Evolutionary conservation across 2,797 vertebrate species (phyloP).

Genomic region (Bryconaethiops microstoma): DNA sequence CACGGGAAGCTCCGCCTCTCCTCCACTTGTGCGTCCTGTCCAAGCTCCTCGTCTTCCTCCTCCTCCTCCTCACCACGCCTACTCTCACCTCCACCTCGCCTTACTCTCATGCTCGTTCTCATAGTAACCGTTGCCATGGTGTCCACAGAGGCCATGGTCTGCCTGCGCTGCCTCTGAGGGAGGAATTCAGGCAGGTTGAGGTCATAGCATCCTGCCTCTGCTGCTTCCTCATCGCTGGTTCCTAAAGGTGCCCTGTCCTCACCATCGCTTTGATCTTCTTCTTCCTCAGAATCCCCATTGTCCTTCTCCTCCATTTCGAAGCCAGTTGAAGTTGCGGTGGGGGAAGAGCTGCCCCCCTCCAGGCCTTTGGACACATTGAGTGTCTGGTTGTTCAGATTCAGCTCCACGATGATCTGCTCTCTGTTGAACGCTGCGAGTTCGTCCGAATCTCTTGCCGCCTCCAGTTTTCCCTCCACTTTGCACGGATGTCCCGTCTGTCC

Average conservation of each 20-base stretch:
- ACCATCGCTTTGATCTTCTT: slow-evolving; percentile 69
- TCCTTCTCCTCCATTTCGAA: slow-evolving; percentile 62
- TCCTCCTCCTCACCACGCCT: too few relatives aligned
- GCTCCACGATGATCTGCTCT: slow-evolving; percentile 97
- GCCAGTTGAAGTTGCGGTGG: slow-evolving; percentile 62
- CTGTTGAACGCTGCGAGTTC: slow-evolving; percentile 82
- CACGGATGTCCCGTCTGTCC: slow-evolving; percentile 65
- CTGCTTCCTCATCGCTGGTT: slow-evolving; percentile 75
- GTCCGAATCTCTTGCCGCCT: slow-evolving; percentile 72
- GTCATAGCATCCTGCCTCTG: slow-evolving; percentile 67
- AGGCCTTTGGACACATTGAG: slow-evolving; percentile 92
- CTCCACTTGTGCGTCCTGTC: too few relatives aligned
- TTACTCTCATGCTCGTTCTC: slow-evolving; percentile 65
- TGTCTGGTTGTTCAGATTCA: slow-evolving; percentile 98
- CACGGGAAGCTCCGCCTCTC: too few relatives aligned
- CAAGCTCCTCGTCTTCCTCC: too few relatives aligned
- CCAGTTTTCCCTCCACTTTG: slow-evolving; percentile 81
- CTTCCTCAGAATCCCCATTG: slow-evolving; percentile 64
- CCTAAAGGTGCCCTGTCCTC: slow-evolving; percentile 69
- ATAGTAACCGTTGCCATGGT: slow-evolving; percentile 71
- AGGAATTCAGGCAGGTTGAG: slow-evolving; percentile 72
- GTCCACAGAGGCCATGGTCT: slow-evolving; percentile 67
- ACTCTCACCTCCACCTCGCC: slow-evolving; percentile 69
- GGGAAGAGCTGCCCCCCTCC: slow-evolving; percentile 76
- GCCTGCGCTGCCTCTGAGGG: slow-evolving; percentile 69